Conservation (phyloP, 2,888 invertebrate genomes). For the Hermaeophaga mercurialis region DNA sequence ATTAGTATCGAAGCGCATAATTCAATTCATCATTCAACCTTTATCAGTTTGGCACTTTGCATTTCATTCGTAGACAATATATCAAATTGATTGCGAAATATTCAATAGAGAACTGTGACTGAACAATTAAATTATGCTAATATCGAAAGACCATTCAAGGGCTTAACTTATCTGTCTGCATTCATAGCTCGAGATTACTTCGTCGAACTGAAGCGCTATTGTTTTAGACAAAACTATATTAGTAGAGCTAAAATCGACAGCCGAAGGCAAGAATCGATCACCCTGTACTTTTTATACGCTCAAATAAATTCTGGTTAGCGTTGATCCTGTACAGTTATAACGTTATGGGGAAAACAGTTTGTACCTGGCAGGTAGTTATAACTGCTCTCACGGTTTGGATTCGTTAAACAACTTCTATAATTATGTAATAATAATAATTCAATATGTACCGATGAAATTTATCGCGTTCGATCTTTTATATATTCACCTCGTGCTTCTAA, state of each 20-base stretch:
- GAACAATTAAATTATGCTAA: not conserved
- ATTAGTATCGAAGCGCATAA: not conserved
- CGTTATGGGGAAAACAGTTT: not conserved
- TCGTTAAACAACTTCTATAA: slow-evolving; percentile 16
- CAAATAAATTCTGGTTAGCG: too few relatives aligned
- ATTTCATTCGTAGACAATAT: slow-evolving; percentile 6
- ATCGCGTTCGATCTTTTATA: slow-evolving; percentile 1
- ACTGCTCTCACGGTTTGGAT: slow-evolving; percentile 7
- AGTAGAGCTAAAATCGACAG: too few relatives aligned
- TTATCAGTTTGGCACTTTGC: slow-evolving; percentile 14
- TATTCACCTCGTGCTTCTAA: not conserved
- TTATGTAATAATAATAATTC: slow-evolving; percentile 21
- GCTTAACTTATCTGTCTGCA: not conserved
- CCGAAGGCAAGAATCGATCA: too few relatives aligned
- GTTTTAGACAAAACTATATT: too few relatives aligned
- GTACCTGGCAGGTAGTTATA: slow-evolving; percentile 11
- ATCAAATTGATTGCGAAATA: slow-evolving; percentile 9
- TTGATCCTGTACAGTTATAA: not conserved
- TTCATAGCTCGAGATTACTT: too few relatives aligned
- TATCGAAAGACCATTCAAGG: not conserved
- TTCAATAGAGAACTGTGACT: not conserved
- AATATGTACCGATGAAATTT: slow-evolving; percentile 12
- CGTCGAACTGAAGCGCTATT: too few relatives aligned
- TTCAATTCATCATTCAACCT: slow-evolving; percentile 2
- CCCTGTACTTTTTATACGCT: too few relatives aligned